Evolutionary conservation across 2,113 vertebrate species (phyloP).

Genomic region (Halichoeres trimaculatus): DNA sequence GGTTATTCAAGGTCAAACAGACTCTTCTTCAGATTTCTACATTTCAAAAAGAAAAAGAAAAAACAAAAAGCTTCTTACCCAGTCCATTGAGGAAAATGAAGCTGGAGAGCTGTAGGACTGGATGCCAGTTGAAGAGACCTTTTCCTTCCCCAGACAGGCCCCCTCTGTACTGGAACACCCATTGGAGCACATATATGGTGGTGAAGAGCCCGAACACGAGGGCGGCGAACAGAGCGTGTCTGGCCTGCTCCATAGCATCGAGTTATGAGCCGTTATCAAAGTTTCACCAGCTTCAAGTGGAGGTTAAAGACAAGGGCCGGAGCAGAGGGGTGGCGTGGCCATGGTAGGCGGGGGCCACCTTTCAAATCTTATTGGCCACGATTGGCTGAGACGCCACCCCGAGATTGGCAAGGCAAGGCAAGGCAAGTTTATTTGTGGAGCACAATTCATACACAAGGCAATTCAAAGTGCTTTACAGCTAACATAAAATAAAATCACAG

Average conservation of each 20-base stretch:
- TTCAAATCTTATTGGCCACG: conserved; percentile 9
- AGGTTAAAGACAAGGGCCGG: conserved; percentile 2
- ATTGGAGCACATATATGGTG: conserved; percentile 85
- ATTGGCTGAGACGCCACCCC: too few species aligned
- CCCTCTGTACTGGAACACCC: conserved; percentile 87
- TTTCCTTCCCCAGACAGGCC: conserved; percentile 92
- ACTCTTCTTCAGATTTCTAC: neutral
- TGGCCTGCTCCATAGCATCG: neutral
- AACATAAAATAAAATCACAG: too few species aligned
- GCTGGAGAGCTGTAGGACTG: conserved; percentile 87
- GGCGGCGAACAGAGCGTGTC: conserved; percentile 80
- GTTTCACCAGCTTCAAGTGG: neutral
- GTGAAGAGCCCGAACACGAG: conserved; percentile 82
- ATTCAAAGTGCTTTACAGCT: too few species aligned
- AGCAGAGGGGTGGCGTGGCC: conserved; percentile 40
- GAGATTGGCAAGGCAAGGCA: too few species aligned
- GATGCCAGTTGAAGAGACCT: conserved; percentile 95
- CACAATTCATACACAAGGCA: too few species aligned
- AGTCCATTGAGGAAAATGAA: conserved; percentile 92
- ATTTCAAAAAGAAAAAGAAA: too few species aligned
- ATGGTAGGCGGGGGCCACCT: conserved; percentile 42
- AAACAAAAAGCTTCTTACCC: conserved; percentile 76
- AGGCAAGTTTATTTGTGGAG: too few species aligned
- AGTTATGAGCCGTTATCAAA: neutral
- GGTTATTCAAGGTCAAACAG: neutral